Evolutionary conservation across 30 jellyfish, hydroid and myxozoan genomes (phyloP), one percentile per base, ranked within the genome.

Genomic region (Euphysa ruthae): DNA sequence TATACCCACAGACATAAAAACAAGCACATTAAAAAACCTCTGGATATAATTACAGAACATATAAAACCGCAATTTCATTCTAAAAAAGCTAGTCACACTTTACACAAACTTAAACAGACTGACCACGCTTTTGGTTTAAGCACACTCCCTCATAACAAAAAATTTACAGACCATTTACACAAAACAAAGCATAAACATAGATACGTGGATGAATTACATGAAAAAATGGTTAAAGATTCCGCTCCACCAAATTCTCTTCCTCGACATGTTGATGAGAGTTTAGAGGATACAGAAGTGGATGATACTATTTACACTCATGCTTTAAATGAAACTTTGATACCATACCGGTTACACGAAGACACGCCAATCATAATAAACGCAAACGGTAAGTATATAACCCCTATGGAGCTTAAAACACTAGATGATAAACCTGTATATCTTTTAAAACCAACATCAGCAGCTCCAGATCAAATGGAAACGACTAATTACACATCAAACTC

Each of bases 351-450:
- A 1, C 77, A 63, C 70, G 49, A 74, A 74, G 33, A 74, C 80
- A 49, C 78, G 61, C 43, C 81, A 14, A 68, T 68, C 46, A 34
- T 43, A 16, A 14, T 68, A 23, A 43, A 30, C 77, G 22, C 74
- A n/a, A 44, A 68, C 21, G 80, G 80, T 23, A 54, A 68, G 54
- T 7, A 18, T n/a, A 23, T 68, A 20, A 43, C 71, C 22, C 35
- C 77, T 6, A 63, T 63, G 30, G 77, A 63, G 31, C 71, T 63
- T 2, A 63, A 63, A 25, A 24, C 77, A 22, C 2, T 34, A 5
- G 73, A 63, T 27, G 42, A 63, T 34, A 63, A 63, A 49, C 77
- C 77, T 1, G 46, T 63, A 16, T 63, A 24, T 63, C 30, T 63
- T 63, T 25, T 63, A 10, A 46, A 46, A 46, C 60, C 60, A 46